These are phyloP conservation scores for Thinocorus orbignyianus DNA, from an alignment of 2,113 vertebrate genomes.

Conservation along the genomic window DNA sequence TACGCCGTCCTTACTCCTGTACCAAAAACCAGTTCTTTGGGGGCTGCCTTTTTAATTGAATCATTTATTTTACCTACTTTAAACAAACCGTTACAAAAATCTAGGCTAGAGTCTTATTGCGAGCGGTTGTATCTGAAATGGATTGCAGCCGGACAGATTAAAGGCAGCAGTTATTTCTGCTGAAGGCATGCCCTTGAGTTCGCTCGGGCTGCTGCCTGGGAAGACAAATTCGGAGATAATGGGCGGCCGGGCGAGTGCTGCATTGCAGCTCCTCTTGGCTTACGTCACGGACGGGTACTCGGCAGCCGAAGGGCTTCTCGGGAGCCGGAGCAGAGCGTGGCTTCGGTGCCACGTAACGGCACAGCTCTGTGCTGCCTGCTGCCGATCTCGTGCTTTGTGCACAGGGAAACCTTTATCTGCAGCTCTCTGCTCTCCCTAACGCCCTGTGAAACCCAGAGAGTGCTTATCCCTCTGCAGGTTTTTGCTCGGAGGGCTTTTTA, in stretches of 20 bases:
- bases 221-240: constrained; percentile 10
- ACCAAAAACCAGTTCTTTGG: background rate
- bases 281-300: background rate
- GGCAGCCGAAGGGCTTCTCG: background rate
- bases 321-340: background rate
- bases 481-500: background rate
- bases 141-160: constrained; percentile 16
- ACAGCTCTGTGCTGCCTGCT: background rate
- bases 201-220: background rate
- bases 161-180: background rate
- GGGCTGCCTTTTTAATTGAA: constrained; percentile 22
- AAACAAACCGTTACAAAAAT: constrained; percentile 11
- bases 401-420: background rate
- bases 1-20: background rate
- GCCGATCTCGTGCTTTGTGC: background rate
- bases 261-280: constrained; percentile 59
- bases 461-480: background rate
- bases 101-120: background rate
- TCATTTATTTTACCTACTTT: constrained; percentile 48
- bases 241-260: background rate
- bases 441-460: background rate
- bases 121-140: background rate
- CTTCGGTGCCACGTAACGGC: background rate
- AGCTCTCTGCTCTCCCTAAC: background rate
- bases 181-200: constrained; percentile 46